Evolutionary conservation across 2,113 vertebrate genomes (phyloP), one percentile per base, ranked within the genome.

Genomic region (Clupea harengus): DNA sequence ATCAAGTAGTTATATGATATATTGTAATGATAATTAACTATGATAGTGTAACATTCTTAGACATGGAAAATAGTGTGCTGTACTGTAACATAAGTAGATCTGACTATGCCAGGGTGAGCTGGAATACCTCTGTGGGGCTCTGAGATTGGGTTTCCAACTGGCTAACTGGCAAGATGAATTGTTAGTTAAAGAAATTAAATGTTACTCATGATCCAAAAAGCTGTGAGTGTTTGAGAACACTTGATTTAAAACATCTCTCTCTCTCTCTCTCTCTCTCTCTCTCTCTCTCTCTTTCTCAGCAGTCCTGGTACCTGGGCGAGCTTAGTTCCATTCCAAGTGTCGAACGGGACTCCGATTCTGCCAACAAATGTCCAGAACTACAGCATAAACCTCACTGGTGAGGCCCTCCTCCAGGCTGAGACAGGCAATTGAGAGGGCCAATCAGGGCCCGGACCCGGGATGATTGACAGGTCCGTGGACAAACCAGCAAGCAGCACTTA

Each of bases 301-400:
- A 99, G 98, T 99, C 98, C 98, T 99, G 98, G 98, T 99, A 99
- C 98, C 96, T 99, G 98, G 98, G 98, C 98, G 99, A 99, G 98
- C 96, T 97, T 99, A 97, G 97, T 99, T 96, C 98, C 98, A 95
- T 99, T 99, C 95, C 98, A 99, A 97, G 97, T 99, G 95, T 98
- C 98, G 96, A 99, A 97, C 93, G 97, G 97, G 95, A 98, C 98
- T 95, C 96, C 96, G 94, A 99, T 99, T 95, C 96, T 99, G 96
- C 97, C 97, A 91, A 96, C 98, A 96, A 99, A 97, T 96, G 97
- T 99, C 96, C 97, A 99, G 96, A 99, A 99, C 97, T 99, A 99
- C 95, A 97, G 98, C 96, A 97, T 99, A 97, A 99, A 98, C 96
- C 96, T 99, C 97, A 98, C 99, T 96, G 98, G 97, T 99, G 98